Conservation (phyloP, 2,888 invertebrate genomes). For the Drosophila phalerata region DNA sequence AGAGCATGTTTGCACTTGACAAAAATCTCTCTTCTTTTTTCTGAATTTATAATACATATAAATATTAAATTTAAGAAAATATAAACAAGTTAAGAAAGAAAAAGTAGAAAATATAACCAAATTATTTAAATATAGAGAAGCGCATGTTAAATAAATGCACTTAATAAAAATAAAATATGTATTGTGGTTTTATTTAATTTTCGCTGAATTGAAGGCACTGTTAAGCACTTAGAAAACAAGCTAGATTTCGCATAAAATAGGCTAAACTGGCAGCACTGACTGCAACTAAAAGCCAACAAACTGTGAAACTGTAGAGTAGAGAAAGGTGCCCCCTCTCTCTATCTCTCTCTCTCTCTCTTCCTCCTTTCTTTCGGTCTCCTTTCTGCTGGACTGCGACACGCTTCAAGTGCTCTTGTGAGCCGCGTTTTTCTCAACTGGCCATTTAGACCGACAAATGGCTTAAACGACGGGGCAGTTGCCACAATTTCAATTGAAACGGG, state of each 20-base stretch:
- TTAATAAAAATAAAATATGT: too few relatives aligned
- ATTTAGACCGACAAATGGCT: conserved; percentile 38
- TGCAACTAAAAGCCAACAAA: neutral
- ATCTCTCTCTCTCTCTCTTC: neutral
- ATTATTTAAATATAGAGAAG: too few relatives aligned
- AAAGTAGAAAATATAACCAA: too few relatives aligned
- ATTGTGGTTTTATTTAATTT: too few relatives aligned
- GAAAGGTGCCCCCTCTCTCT: neutral
- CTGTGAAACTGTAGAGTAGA: neutral
- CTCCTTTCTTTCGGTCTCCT: neutral
- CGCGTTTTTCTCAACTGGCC: conserved; percentile 47
- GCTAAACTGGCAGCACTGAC: neutral
- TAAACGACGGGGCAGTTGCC: conserved; percentile 3
- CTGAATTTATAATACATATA: too few relatives aligned
- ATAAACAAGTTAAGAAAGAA: neutral
- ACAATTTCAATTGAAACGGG: conserved; percentile 1
- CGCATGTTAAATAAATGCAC: too few relatives aligned
- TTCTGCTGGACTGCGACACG: conserved; percentile 52
- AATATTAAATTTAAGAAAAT: too few relatives aligned
- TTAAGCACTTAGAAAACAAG: too few relatives aligned
- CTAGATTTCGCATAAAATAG: neutral
- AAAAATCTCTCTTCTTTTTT: too few relatives aligned
- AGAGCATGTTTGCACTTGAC: too few relatives aligned
- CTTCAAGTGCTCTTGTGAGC: conserved; percentile 58
- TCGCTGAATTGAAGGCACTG: too few relatives aligned